Evolutionary conservation across 2,113 vertebrate species (phyloP).

Genomic region (Pleuronectes platessa): DNA sequence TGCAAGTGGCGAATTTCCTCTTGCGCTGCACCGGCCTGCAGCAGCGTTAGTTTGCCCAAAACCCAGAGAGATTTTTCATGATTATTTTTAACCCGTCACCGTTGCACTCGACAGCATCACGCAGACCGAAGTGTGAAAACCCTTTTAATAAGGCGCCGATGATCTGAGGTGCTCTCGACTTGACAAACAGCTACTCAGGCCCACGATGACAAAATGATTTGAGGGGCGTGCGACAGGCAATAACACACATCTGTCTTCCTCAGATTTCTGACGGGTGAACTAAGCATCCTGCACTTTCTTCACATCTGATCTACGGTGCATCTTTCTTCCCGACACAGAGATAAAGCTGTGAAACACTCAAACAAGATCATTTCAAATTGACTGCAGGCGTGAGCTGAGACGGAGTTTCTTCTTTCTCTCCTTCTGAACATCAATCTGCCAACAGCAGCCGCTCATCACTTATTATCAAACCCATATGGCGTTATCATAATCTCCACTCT

Average conservation of each 20-base stretch:
- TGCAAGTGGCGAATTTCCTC: neutral
- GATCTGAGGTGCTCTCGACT: neutral
- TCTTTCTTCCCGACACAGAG: neutral
- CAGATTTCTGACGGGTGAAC: neutral
- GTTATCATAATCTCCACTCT: slow-evolving; percentile 7
- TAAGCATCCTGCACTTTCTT: neutral
- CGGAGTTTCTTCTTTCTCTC: neutral
- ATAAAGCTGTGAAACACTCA: neutral
- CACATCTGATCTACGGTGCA: slow-evolving; percentile 7
- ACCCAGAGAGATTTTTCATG: neutral
- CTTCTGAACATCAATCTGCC: neutral
- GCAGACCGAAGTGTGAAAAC: neutral
- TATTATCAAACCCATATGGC: slow-evolving; percentile 2
- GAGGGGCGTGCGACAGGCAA: neutral
- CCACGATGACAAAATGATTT: neutral
- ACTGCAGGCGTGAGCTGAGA: neutral
- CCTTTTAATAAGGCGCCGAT: neutral
- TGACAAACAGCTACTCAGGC: slow-evolving; percentile 2
- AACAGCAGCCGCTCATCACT: neutral
- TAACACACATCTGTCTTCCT: neutral
- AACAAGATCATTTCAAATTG: neutral
- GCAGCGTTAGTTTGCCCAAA: neutral
- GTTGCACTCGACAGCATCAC: neutral
- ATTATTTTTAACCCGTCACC: slow-evolving; percentile 13
- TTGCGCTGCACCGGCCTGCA: neutral